Base-by-base conservation (phyloP, 2,797 vertebrate species). In the Menidia menidia region DNA sequence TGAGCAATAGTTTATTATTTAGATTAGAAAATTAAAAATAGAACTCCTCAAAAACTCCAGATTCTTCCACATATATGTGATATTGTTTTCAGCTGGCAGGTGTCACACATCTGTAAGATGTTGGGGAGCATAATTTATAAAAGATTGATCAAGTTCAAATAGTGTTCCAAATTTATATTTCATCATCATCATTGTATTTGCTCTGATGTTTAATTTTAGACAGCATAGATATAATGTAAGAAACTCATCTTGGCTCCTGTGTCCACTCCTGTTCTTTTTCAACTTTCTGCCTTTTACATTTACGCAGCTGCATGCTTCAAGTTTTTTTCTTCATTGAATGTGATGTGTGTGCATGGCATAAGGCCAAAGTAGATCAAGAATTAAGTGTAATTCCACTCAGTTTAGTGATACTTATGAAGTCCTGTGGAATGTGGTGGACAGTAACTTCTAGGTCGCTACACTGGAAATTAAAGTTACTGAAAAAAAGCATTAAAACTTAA, bases 301-400 rank as follows among this genome's bases (percentile, higher is more conserved):
- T 42, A 4, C 54, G 10, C 39, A 41, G 25, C 32, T 11, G n/a
- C 58, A 43, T 66, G 71, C 3, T 10, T 48, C 47, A 7, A 47
- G 5, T n/a, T 65, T 58, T 5, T 41, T 73, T 15, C 50, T 52
- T 16, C 16, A 30, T 15, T 56, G n/a, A 31, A 56, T 41, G 18
- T 42, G 52, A 33, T 12, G 30, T 45, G 59, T 55, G 16, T 70
- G 43, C 67, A 62, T 50, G 68, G 39, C 45, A 10, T 62, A 42
- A 15, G 50, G 31, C 32, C 39, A 35, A 7, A 12, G 6, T 25
- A 25, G 43, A 15, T 55, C 42, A 33, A 25, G 44, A 14, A 62
- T 39, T 25, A 4, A 63, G 8, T 19, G n/a, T 47, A 9, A 18
- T 47, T n/a, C 1, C 25, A 25, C 25, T 25, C 25, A 25, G 25